Conservation (phyloP, 2,113 vertebrate species). For the Ochotona princeps region DNA sequence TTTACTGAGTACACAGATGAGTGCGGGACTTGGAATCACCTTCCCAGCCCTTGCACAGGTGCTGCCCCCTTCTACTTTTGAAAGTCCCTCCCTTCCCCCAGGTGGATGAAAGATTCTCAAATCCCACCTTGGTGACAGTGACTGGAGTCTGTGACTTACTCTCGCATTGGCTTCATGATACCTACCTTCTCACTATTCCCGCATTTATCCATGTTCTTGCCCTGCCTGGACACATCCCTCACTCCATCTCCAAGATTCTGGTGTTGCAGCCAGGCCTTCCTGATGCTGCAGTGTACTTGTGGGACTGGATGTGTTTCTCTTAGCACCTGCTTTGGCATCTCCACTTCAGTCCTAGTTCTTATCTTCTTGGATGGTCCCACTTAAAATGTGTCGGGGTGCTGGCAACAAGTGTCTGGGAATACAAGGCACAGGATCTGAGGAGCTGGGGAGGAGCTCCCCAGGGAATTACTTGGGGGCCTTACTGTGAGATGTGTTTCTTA, state of each 20-base stretch:
- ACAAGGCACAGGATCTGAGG: neutral
- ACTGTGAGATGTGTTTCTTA: neutral
- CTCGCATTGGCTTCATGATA: neutral
- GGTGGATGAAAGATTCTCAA: neutral
- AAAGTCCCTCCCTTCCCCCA: neutral
- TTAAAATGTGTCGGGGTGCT: neutral
- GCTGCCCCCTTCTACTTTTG: neutral
- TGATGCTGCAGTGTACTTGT: neutral
- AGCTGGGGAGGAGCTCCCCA: neutral
- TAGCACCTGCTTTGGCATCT: neutral
- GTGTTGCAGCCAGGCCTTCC: neutral
- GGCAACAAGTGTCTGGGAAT: neutral
- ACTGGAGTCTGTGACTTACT: neutral
- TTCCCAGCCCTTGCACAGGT: neutral
- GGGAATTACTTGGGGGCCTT: neutral
- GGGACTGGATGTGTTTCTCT: neutral
- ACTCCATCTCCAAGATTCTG: neutral
- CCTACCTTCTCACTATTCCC: neutral
- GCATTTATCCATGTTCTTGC: neutral
- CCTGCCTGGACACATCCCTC: neutral
- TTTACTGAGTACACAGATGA: neutral
- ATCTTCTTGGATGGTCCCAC: neutral
- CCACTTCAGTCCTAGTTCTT: neutral
- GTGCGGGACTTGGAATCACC: neutral
- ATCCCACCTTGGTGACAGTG: neutral